phyloP scores from a whole-genome alignment of 2,113 vertebrate species.

The Proterorhinus semilunaris region DNA sequence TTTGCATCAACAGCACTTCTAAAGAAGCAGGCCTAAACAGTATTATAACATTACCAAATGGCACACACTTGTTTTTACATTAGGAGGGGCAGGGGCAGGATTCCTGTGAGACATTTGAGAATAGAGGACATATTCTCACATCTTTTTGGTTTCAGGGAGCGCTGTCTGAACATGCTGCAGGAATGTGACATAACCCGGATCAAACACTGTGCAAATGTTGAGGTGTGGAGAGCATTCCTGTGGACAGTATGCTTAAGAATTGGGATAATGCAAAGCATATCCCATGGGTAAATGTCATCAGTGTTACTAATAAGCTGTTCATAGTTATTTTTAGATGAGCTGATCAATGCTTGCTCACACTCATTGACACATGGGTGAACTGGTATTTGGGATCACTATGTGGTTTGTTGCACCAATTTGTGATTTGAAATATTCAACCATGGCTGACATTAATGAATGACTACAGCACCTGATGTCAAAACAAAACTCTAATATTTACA shows the following conservation, averaged over 20 bases:
- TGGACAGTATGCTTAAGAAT: background rate
- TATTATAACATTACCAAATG: background rate
- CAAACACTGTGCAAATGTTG: background rate
- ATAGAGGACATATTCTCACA: conserved; percentile 20
- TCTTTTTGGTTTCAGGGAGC: conserved; percentile 22
- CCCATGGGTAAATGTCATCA: background rate
- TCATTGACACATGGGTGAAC: conserved; percentile 24
- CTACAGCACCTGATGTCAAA: background rate
- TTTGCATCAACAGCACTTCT: background rate
- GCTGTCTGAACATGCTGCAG: conserved; percentile 53
- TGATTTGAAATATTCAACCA: background rate
- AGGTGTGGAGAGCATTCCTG: conserved; percentile 16
- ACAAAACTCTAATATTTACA: background rate
- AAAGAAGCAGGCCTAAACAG: background rate
- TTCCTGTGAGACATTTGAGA: conserved; percentile 11
- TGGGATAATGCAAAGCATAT: background rate
- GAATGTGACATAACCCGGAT: conserved; percentile 64
- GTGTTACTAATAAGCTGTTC: background rate
- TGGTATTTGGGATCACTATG: background rate
- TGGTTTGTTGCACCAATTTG: background rate
- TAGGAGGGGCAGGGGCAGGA: conserved; percentile 4
- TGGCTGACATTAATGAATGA: background rate
- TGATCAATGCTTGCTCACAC: conserved; percentile 18
- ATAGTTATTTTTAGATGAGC: conserved; percentile 6
- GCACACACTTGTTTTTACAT: background rate